Percentiles rank a stretch among this genome's conserved stretches.
phyloP scores from a whole-genome alignment of 2,113 vertebrate species.

The Corythoichthys intestinalis region DNA sequence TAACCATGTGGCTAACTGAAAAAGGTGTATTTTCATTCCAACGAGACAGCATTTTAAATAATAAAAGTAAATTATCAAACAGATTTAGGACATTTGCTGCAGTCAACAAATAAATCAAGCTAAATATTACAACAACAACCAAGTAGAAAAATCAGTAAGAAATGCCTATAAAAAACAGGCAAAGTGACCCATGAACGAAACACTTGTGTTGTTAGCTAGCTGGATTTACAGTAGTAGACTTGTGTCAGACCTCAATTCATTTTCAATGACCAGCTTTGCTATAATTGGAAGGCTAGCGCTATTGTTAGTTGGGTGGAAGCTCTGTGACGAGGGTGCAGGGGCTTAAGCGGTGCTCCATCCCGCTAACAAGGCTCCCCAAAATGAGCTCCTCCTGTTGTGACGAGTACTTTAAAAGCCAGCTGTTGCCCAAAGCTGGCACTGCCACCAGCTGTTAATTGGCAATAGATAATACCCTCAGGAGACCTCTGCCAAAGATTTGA shows the following conservation, averaged over 20 bases:
- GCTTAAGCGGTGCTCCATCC: slow-evolving; percentile 31
- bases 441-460: slow-evolving; percentile 51
- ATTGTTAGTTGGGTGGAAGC: slow-evolving; percentile 49
- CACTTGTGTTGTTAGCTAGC: background rate
- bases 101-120: no score
- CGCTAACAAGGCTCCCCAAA: background rate
- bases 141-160: no score
- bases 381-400: background rate
- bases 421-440: slow-evolving; percentile 36
- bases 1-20: no score
- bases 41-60: no score
- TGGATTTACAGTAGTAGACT: slow-evolving; percentile 5
- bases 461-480: slow-evolving; percentile 31
- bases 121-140: no score
- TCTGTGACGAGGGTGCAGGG: slow-evolving; percentile 22
- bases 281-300: slow-evolving; percentile 43
- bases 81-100: no score
- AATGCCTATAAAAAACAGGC: background rate
- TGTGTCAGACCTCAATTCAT: background rate
- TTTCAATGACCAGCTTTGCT: slow-evolving; percentile 46
- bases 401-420: slow-evolving; percentile 17
- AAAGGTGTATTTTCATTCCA: no score
- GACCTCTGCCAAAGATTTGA: background rate
- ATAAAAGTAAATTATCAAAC: no score
- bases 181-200: background rate